A percentile compares a stretch with the other conserved stretches of the same genome.
These are phyloP conservation scores for Cyphomyrus plagiostoma DNA, from an alignment of 2,113 vertebrate genomes.

Conservation along the genomic window DNA sequence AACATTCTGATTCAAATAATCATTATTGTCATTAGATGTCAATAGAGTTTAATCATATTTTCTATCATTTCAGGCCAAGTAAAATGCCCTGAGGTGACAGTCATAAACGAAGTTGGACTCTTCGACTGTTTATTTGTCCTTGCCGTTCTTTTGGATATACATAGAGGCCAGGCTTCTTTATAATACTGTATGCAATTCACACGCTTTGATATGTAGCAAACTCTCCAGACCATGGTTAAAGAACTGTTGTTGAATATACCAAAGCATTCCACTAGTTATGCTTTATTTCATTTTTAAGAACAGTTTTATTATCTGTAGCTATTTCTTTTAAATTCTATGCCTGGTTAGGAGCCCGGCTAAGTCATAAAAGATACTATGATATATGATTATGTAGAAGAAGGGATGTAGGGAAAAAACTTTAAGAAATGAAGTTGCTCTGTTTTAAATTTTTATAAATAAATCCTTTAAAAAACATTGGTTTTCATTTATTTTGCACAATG, in stretches of 20 bases:
- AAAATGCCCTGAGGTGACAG: slow-evolving; percentile 44
- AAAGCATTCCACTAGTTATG: slow-evolving; percentile 54
- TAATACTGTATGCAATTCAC: slow-evolving; percentile 40
- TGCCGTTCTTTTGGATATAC: slow-evolving; percentile 36
- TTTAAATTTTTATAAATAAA: slow-evolving; percentile 59
- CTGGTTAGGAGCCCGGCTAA: slow-evolving; percentile 43
- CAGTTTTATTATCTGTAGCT: slow-evolving; percentile 33
- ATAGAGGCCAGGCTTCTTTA: slow-evolving; percentile 35
- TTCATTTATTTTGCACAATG: not conserved
- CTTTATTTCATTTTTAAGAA: slow-evolving; percentile 28
- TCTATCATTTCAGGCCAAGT: slow-evolving; percentile 49
- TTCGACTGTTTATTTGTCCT: slow-evolving; percentile 52
- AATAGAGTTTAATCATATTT: not conserved
- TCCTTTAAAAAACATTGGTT: slow-evolving; percentile 34
- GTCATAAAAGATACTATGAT: slow-evolving; percentile 41
- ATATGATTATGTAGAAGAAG: slow-evolving; percentile 44
- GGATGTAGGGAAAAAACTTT: slow-evolving; percentile 22
- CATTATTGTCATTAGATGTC: not conserved
- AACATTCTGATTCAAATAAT: not conserved
- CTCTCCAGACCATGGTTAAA: slow-evolving; percentile 28
- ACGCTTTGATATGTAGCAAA: slow-evolving; percentile 41
- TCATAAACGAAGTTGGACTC: slow-evolving; percentile 37
- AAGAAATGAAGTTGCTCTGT: slow-evolving; percentile 41
- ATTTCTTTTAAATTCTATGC: slow-evolving; percentile 15
- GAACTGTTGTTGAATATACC: slow-evolving; percentile 61